These are phyloP conservation scores for Oeneis ivallda DNA, from an alignment of 2,888 invertebrate species.

Conservation along the genomic window DNA sequence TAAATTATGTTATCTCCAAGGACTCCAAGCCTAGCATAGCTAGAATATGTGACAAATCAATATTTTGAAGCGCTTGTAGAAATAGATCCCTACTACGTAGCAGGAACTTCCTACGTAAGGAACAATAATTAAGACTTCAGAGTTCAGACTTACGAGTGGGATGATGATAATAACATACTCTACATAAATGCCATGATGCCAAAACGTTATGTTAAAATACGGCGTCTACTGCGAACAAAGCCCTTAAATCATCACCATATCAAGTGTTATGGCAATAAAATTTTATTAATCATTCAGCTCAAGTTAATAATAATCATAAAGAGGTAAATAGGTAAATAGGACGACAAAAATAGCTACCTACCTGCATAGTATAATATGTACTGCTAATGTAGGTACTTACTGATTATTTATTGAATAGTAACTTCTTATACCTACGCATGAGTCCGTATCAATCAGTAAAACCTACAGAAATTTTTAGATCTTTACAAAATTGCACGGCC, in stretches of 20 bases:
- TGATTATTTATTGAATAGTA: no score
- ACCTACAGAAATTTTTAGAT: no score
- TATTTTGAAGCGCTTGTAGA: constrained; percentile 13
- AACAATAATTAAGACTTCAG: not conserved
- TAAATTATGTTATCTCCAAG: constrained; percentile 21
- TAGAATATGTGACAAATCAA: constrained; percentile 34
- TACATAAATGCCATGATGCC: not conserved
- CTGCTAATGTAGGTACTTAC: no score
- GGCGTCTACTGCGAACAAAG: constrained; percentile 9
- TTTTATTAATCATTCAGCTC: not conserved
- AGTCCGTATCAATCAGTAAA: no score
- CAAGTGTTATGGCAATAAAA: not conserved
- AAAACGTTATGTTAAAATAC: not conserved
- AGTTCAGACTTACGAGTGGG: not conserved
- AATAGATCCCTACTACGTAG: no score
- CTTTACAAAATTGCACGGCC: not conserved
- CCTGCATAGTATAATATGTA: no score
- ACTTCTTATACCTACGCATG: no score
- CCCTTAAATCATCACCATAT: not conserved
- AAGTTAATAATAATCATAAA: not conserved
- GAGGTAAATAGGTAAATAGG: not conserved
- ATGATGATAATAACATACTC: not conserved
- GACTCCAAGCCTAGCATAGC: no score
- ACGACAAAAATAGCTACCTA: no score
- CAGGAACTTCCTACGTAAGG: not conserved